Evolutionary conservation across 2,113 vertebrate genomes (phyloP).

Genomic region (Heterochromis multidens): DNA sequence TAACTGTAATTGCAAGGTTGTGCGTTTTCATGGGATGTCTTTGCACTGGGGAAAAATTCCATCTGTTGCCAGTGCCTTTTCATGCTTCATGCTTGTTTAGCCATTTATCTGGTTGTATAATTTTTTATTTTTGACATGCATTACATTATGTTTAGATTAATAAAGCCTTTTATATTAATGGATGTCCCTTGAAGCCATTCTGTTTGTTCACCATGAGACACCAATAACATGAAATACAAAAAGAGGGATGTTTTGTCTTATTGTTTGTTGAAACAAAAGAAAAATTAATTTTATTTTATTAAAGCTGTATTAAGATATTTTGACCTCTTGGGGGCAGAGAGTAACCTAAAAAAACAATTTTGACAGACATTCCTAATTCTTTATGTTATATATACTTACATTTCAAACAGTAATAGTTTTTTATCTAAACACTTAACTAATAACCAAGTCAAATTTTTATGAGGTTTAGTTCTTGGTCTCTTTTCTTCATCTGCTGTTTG

Average conservation of each 20-base stretch:
- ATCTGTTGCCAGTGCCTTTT: conserved; percentile 60
- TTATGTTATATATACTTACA: neutral
- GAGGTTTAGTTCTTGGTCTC: neutral
- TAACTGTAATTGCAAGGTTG: conserved; percentile 45
- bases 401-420: neutral
- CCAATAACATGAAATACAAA: neutral
- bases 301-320: neutral
- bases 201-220: neutral
- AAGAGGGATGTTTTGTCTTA: neutral
- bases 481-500: neutral
- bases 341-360: neutral
- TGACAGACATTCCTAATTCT: neutral
- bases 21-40: conserved; percentile 47
- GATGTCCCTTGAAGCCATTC: neutral
- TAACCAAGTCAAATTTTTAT: neutral
- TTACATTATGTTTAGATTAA: conserved; percentile 26
- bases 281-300: neutral
- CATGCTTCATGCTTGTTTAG: conserved; percentile 58
- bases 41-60: conserved; percentile 45
- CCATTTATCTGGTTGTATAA: conserved; percentile 26
- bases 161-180: neutral
- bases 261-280: neutral
- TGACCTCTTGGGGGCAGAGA: neutral
- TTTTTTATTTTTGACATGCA: conserved; percentile 22
- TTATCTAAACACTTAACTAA: neutral